A percentile compares a stretch with the other conserved stretches of the same genome.
Evolutionary conservation across 2,888 invertebrate genomes (phyloP).

Genomic region (Acholoe squamosa): DNA sequence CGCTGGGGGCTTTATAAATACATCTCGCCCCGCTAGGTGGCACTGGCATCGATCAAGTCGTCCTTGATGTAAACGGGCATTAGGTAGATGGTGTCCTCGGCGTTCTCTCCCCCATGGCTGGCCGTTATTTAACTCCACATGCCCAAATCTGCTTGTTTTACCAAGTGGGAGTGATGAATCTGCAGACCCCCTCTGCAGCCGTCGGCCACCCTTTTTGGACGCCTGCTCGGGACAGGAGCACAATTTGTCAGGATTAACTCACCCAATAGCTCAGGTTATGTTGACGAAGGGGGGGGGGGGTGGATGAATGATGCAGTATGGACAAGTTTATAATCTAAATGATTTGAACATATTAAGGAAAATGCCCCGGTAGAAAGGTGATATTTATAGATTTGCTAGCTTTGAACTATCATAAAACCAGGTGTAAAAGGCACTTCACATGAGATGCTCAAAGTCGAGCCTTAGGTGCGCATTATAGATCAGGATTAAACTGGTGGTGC

Average conservation of each 20-base stretch:
- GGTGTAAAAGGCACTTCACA: too few species aligned
- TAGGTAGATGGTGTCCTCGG: constrained; percentile 32
- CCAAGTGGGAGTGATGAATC: constrained; percentile 21
- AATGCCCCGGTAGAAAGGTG: too few species aligned
- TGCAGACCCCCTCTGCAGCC: not conserved
- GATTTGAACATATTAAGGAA: too few species aligned
- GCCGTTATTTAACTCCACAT: not conserved
- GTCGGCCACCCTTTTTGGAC: not conserved
- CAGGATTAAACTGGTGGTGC: too few species aligned
- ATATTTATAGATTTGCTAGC: too few species aligned
- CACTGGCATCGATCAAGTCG: constrained; percentile 19
- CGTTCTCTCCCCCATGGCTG: not conserved
- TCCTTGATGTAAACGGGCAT: constrained; percentile 25
- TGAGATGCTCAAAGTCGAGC: too few species aligned
- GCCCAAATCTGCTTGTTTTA: constrained; percentile 43
- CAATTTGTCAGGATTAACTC: constrained; percentile 15
- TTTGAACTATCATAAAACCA: too few species aligned
- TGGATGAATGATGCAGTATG: too few species aligned
- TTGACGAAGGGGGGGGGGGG: too few species aligned
- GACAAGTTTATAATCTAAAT: too few species aligned
- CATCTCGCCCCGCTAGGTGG: constrained; percentile 23
- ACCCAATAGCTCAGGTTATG: not conserved
- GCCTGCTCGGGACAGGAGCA: not conserved
- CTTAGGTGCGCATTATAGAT: too few species aligned
- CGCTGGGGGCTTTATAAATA: not conserved